Percentiles rank a stretch among this genome's conserved stretches.
These are phyloP conservation scores for Poicephalus gulielmi DNA, from an alignment of 2,113 vertebrate species.

Conservation along the genomic window DNA sequence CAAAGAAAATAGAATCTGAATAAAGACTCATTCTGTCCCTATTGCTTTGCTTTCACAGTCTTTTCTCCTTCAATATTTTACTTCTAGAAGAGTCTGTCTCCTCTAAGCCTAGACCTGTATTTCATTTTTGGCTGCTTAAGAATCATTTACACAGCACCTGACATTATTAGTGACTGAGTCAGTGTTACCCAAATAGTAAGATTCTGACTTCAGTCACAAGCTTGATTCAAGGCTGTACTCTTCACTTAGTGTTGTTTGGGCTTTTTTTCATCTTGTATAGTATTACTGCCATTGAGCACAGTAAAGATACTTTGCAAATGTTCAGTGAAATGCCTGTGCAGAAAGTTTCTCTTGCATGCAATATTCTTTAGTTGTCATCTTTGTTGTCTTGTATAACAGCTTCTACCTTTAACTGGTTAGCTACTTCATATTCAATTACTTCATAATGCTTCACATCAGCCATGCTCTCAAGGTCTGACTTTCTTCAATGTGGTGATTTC, in stretches of 20 bases:
- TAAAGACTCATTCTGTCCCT: background rate
- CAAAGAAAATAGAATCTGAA: background rate
- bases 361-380: background rate
- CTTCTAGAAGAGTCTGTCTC: background rate
- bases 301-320: background rate
- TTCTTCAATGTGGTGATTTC: background rate
- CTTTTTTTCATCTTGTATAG: background rate
- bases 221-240: background rate
- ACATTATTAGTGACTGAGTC: background rate
- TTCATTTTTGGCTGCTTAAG: background rate
- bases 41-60: background rate
- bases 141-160: background rate
- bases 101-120: background rate
- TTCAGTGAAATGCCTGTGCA: background rate
- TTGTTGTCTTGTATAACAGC: background rate
- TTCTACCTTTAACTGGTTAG: background rate
- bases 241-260: background rate
- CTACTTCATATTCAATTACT: background rate
- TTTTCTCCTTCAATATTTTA: background rate
- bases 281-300: background rate
- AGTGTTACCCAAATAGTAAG: background rate
- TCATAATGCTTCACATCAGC: background rate
- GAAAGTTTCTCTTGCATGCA: background rate
- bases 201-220: background rate
- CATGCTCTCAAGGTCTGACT: background rate